Evolutionary conservation across 2,113 vertebrate species (phyloP).

Genomic region (Chunga burmeisteri): DNA sequence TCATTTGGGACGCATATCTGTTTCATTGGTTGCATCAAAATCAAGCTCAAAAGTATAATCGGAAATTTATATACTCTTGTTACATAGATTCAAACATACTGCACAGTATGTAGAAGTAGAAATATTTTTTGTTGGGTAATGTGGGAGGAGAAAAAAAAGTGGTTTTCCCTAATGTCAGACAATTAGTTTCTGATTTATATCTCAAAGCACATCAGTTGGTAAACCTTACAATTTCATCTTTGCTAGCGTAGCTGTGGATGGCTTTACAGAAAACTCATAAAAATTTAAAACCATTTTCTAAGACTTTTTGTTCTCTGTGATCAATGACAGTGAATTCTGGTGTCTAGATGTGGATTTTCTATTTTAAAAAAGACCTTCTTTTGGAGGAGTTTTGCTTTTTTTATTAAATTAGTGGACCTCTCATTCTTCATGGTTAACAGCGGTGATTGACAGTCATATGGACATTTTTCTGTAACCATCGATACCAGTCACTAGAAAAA

Average conservation of each 20-base stretch:
- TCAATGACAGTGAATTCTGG: not conserved
- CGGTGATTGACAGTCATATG: not conserved
- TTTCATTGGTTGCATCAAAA: not conserved
- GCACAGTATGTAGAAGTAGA: not conserved
- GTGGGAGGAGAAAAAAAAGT: not conserved
- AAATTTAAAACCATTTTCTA: constrained; percentile 30
- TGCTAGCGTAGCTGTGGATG: not conserved
- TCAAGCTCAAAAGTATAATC: not conserved
- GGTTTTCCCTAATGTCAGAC: not conserved
- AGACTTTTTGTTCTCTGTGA: not conserved
- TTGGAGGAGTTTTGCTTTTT: not conserved
- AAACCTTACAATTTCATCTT: constrained; percentile 26
- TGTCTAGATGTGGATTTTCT: not conserved
- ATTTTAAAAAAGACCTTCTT: not conserved
- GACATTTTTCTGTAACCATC: not conserved
- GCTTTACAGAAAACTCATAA: constrained; percentile 18
- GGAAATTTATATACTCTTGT: not conserved
- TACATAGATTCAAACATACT: not conserved
- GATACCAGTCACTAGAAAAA: not conserved
- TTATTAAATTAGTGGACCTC: not conserved
- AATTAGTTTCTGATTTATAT: constrained; percentile 54
- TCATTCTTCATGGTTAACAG: not conserved
- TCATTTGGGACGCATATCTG: not conserved
- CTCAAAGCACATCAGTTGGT: not conserved
- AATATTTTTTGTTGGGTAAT: not conserved